Base-by-base conservation (phyloP, 2,888 invertebrate genomes). In the Mesorhabditis spiculigera region DNA sequence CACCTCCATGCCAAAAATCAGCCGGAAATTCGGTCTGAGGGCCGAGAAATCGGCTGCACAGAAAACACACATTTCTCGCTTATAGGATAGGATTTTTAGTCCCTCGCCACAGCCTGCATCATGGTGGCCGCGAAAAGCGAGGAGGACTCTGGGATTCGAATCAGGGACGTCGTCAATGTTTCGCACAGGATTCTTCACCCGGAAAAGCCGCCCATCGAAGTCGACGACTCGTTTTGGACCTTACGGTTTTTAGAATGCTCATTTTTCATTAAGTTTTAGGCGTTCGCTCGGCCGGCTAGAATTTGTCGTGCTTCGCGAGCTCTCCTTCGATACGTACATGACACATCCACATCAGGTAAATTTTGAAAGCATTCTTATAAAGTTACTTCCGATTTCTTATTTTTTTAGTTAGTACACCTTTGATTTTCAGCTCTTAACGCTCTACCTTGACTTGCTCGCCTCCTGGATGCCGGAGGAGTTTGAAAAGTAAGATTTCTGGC, bases 111-210 rank as follows among this genome's bases (percentile, higher is more conserved):
- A 10, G 68, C 73, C 50, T 64, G 62, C 43, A 41, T 73, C 13
- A 42, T 43, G 58, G 43, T 73, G 5, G 68, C 73, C n/a, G 63
- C 63, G 8, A 73, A 73, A 68, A 45, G 58, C 13, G 68, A 71
- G 58, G 73, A 73, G 62, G 73, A 71, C 45, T 8, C 45, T 10
- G 16, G 28, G n/a, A 62, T 66, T 13, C 68, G 71, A 45, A 64
- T 68, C 3, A 28, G 73, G n/a, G 73, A 73, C 66, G 67, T 73
- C 42, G 63, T 68, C 42, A 73, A 73, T 68, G 41, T 63, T 63
- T 43, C 43, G n/a, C 64, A 16, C 66, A 71, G 73, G 45, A 50
- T 73, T 50, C 45, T 73, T 4, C 70, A 73, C n/a, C 64, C 68
- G 2, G 63, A 71, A 10, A 43, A 61, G 45, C n/a, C n/a, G 28